A percentile compares a stretch with the other conserved stretches of the same genome.
Conservation (phyloP, 2,797 vertebrate species). For the Hippocampus kuda region DNA sequence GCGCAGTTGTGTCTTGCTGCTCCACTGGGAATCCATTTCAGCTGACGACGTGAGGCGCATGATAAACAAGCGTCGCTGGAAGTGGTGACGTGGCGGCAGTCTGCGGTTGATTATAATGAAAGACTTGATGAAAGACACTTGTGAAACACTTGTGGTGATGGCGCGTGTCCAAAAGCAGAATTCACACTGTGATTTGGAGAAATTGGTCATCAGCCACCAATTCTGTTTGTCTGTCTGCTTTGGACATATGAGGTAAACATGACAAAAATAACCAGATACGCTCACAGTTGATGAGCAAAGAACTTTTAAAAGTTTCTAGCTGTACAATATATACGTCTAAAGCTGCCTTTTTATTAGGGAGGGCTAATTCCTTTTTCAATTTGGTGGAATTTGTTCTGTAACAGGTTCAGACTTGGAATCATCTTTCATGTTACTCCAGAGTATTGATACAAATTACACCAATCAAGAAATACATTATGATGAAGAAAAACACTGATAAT, state of each 20-base stretch:
- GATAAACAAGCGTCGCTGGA: conserved; percentile 16
- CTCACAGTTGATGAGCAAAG: background rate
- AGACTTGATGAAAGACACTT: conserved; percentile 21
- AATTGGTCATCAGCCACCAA: background rate
- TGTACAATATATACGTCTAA: background rate
- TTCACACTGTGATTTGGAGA: conserved; percentile 6
- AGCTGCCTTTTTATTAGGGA: background rate
- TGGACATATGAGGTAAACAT: background rate
- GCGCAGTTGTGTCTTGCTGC: conserved; percentile 20
- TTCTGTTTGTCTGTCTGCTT: background rate
- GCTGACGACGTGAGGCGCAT: conserved; percentile 30
- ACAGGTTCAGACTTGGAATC: no score
- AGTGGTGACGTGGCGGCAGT: conserved; percentile 19
- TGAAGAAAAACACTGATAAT: no score
- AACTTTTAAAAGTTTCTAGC: background rate
- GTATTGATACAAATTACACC: no score
- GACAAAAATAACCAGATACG: background rate
- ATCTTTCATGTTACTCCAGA: no score
- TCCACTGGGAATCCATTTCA: conserved; percentile 41
- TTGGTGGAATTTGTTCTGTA: background rate
- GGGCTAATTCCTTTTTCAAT: no score
- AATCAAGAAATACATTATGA: no score
- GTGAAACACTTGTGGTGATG: conserved; percentile 15
- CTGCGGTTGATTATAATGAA: conserved; percentile 26
- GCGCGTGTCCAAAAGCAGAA: background rate